Base-by-base conservation (phyloP, 2,888 invertebrate genomes). In the Parnassius mnemosyne region DNA sequence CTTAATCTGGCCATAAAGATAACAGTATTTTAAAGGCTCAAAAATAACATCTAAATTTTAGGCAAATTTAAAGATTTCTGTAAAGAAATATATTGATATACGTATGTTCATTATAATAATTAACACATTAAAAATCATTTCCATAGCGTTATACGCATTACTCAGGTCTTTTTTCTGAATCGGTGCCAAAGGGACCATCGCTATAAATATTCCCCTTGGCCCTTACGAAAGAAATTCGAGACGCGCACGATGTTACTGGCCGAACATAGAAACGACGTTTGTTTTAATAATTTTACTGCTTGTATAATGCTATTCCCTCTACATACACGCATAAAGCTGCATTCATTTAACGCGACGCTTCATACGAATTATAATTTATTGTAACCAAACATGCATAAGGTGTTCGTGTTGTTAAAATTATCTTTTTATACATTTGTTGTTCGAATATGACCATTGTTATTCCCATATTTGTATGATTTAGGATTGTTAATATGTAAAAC, bases 401-500 rank as follows among this genome's bases (percentile, higher is more conserved):
- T 53, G 53, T 47, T 43, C 25, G 47, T 3, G 25, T 49, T 57
- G 41, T 62, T 55, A 1, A 52, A 57, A 55, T 55, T 42, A 42
- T 55, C 46, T 59, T 41, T 58, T 54, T 54, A 58, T 16, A 34
- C 10, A 51, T 16, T 59, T 44, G 16, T 42, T 9, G 50, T 34
- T 54, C 25, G 42, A 34, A 50, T 59, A 43, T 56, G 47, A 25
- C 42, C n/a, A n/a, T 57, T 54, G 60, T 58, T 57, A 57, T 59
- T 57, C 57, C 61, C 53, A 57, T 56, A 25, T 44, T 50, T 44
- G 41, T 60, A 54, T 51, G 47, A 25, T 57, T 60, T 57, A 47
- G 62, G 69, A 64, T 65, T 66, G 66, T 75, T 72, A 80, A 77
- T 76, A 77, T 71, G 67, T 61, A 64, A 69, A 67, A 72, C 78